Evolutionary conservation across 2,797 vertebrate species (phyloP).

Genomic region (Micrastur ruficollis): DNA sequence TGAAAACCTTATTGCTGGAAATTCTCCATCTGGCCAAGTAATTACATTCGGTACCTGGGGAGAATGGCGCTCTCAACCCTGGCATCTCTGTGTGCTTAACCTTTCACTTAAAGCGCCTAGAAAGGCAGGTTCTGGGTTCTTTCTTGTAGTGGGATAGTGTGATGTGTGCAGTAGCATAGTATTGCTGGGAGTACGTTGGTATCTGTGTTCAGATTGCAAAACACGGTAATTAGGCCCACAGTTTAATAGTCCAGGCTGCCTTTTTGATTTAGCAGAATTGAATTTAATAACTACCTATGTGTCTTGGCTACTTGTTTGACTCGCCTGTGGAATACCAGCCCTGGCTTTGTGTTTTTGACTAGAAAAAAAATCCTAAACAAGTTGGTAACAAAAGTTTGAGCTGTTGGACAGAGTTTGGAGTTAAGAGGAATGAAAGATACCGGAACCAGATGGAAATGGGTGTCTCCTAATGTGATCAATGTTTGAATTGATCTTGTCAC

Average conservation of each 20-base stretch:
- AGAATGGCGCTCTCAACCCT: neutral
- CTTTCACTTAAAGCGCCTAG: neutral
- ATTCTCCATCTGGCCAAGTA: slow-evolving; percentile 87
- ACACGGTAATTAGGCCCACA: neutral
- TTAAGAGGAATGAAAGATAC: neutral
- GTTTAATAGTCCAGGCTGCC: neutral
- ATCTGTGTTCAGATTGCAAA: neutral
- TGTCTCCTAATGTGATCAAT: fast-evolving
- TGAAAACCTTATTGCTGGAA: slow-evolving; percentile 83
- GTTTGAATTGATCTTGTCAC: neutral
- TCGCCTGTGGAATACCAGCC: neutral
- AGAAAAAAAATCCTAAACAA: neutral
- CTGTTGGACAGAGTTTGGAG: neutral
- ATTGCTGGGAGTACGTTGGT: neutral
- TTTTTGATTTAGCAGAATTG: neutral
- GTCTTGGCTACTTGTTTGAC: neutral
- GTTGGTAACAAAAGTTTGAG: neutral
- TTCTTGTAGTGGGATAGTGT: neutral
- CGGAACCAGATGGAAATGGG: neutral
- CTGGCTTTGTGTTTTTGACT: neutral
- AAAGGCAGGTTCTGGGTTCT: neutral
- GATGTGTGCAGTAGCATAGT: neutral
- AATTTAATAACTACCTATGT: neutral
- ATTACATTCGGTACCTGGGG: slow-evolving; percentile 13
- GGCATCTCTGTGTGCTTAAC: neutral